A percentile compares a stretch with the other conserved stretches of the same genome.
Conservation (phyloP, 2,888 invertebrate genomes). For the Tinea pellionella region DNA sequence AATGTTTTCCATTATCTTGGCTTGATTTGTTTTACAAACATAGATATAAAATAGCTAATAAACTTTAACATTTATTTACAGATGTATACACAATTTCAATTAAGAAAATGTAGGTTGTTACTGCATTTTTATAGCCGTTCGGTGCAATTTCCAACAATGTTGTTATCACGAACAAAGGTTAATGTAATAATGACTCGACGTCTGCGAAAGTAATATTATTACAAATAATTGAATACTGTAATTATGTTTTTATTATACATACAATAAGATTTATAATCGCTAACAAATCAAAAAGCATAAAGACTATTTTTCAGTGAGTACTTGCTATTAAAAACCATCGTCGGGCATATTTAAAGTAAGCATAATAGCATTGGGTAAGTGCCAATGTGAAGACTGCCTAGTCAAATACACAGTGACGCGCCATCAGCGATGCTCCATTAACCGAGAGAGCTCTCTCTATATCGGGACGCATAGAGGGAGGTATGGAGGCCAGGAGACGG, state of each 20-base stretch:
- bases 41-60: neutral
- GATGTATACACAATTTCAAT: neutral
- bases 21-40: neutral
- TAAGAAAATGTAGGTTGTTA: neutral
- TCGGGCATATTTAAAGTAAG: slow-evolving; percentile 1
- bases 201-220: neutral
- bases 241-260: too few relatives aligned
- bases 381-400: slow-evolving; percentile 57
- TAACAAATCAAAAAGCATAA: too few relatives aligned
- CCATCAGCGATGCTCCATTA: slow-evolving; percentile 62
- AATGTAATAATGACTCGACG: neutral
- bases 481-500: slow-evolving; percentile 21
- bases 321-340: neutral
- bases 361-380: slow-evolving; percentile 25
- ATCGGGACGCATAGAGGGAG: slow-evolving; percentile 18
- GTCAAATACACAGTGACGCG: slow-evolving; percentile 66
- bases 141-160: neutral
- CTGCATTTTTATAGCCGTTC: neutral
- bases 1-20: neutral
- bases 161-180: neutral
- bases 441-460: slow-evolving; percentile 25
- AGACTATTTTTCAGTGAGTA: too few relatives aligned
- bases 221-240: neutral
- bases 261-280: too few relatives aligned
- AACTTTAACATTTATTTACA: neutral